phyloP scores from a whole-genome alignment of 1,140 invertebrate genomes.

The Temnothorax nylanderi region DNA sequence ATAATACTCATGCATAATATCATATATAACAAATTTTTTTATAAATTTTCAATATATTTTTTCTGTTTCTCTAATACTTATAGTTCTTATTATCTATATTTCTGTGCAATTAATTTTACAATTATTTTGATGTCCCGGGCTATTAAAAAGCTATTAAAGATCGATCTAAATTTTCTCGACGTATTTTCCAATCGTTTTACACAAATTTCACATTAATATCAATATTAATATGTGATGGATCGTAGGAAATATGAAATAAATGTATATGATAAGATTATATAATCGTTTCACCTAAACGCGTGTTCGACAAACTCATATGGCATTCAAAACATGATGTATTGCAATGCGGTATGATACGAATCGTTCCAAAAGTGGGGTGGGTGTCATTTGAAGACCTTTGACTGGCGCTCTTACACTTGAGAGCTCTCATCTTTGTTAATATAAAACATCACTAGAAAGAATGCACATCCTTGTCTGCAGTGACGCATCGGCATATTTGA shows the following conservation, averaged over 20 bases:
- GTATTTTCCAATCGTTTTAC: background rate
- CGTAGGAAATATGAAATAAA: background rate
- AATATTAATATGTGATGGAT: background rate
- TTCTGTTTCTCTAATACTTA: background rate
- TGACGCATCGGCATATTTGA: background rate
- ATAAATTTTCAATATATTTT: background rate
- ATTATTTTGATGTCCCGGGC: background rate
- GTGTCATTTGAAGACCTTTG: background rate
- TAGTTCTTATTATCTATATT: background rate
- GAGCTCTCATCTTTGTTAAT: conserved; percentile 12
- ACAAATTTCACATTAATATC: background rate
- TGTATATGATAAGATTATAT: background rate
- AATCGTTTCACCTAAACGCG: background rate
- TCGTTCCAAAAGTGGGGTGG: conserved; percentile 31
- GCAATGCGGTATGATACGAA: background rate
- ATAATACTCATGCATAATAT: background rate
- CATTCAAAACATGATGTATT: background rate
- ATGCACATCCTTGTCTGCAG: background rate
- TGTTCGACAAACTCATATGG: background rate
- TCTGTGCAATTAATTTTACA: background rate
- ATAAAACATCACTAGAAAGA: background rate
- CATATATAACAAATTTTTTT: background rate
- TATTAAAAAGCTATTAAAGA: too few relatives aligned
- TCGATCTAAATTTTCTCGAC: background rate
- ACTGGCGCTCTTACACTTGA: background rate